Evolutionary conservation across 2,888 invertebrate species (phyloP).

Genomic region (Boloria euphrosyne): DNA sequence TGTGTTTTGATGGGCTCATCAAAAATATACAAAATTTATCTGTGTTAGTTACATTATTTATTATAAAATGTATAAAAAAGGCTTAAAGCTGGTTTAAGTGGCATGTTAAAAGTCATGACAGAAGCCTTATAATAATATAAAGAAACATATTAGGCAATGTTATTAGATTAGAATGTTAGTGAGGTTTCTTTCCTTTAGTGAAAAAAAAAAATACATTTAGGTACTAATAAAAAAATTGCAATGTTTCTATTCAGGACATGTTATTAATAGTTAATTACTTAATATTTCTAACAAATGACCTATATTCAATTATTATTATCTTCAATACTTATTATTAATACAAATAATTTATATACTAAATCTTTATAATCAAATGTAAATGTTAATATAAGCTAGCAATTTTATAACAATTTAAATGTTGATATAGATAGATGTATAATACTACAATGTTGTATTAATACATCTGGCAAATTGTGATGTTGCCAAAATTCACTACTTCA

Average conservation of each 20-base stretch:
- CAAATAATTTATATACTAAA: too few relatives aligned
- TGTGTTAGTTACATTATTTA: too few relatives aligned
- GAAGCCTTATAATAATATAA: conserved; percentile 26
- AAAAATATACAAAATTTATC: too few relatives aligned
- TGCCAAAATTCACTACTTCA: conserved; percentile 7
- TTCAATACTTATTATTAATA: too few relatives aligned
- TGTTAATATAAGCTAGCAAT: too few relatives aligned
- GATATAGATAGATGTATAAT: too few relatives aligned
- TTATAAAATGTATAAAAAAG: background rate
- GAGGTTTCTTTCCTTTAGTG: conserved; percentile 5
- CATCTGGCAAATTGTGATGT: conserved; percentile 4
- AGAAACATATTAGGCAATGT: conserved; percentile 21
- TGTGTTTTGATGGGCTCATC: too few relatives aligned
- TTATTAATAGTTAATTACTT: conserved; percentile 18
- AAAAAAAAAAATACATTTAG: too few relatives aligned
- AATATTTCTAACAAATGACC: conserved; percentile 11
- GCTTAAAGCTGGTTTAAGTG: background rate
- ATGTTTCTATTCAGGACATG: background rate
- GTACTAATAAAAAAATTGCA: too few relatives aligned
- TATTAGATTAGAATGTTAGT: conserved; percentile 28
- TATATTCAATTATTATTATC: conserved; percentile 17
- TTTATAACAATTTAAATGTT: too few relatives aligned
- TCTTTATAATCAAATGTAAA: too few relatives aligned
- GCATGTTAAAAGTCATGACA: conserved; percentile 8
- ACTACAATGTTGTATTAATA: conserved; percentile 1